Conservation (phyloP, 2,113 vertebrate genomes). For the Ageneiosus marmoratus region DNA sequence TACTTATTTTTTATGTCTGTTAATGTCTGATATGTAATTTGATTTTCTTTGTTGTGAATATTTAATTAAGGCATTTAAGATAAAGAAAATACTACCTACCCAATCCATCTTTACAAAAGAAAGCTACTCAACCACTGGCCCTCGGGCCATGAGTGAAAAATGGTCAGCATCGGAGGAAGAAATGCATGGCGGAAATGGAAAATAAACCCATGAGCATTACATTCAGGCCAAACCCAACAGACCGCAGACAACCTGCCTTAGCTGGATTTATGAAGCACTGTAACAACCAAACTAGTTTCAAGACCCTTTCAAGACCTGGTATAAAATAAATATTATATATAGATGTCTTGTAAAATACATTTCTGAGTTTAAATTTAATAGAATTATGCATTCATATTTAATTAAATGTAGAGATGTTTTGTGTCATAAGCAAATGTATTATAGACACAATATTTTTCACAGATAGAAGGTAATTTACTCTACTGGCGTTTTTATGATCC, state of each 20-base stretch:
- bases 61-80: slow-evolving; percentile 7
- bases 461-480: background rate
- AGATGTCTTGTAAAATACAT: background rate
- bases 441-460: background rate
- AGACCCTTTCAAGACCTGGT: background rate
- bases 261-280: background rate
- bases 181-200: slow-evolving; percentile 19
- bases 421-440: background rate
- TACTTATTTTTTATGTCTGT: background rate
- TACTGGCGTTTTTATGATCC: background rate
- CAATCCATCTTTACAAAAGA: slow-evolving; percentile 17
- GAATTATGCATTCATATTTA: background rate
- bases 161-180: background rate
- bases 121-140: slow-evolving; percentile 5
- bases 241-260: slow-evolving; percentile 1
- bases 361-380: background rate
- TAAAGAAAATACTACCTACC: background rate
- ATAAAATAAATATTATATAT: background rate
- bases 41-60: background rate
- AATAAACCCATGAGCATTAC: slow-evolving; percentile 32
- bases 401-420: background rate
- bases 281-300: background rate
- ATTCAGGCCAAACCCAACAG: slow-evolving; percentile 13
- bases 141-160: slow-evolving; percentile 22
- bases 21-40: background rate